Percentiles rank a stretch among this genome's conserved stretches.
Conservation (phyloP, 2,113 vertebrate species). For the Caracal caracal region DNA sequence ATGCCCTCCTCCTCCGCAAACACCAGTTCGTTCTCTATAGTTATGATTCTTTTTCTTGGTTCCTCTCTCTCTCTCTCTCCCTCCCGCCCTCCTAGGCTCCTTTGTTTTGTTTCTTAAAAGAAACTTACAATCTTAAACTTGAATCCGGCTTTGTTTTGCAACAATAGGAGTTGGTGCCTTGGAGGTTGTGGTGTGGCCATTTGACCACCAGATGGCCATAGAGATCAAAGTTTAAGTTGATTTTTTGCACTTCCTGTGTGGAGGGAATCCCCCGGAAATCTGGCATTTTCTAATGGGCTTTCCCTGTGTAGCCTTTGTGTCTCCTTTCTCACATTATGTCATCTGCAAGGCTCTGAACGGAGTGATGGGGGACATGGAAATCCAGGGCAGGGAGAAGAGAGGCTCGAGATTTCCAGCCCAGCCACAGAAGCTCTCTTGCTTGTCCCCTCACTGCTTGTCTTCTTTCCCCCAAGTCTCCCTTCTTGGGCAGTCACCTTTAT, state of each 20-base stretch:
- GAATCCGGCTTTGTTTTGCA: fast-evolving
- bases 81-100: not conserved
- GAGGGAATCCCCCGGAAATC: not conserved
- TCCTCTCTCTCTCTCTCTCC: not conserved
- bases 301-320: fast-evolving
- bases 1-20: not conserved
- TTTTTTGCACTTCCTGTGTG: fast-evolving
- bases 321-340: not conserved
- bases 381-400: too few species aligned
- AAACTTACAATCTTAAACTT: not conserved
- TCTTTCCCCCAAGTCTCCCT: not conserved
- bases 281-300: not conserved
- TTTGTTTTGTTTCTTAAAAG: not conserved
- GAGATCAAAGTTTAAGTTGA: not conserved
- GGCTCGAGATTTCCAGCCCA: not conserved
- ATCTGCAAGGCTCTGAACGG: not conserved
- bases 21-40: not conserved
- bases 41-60: not conserved
- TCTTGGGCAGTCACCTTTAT: not conserved
- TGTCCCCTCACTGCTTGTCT: too few species aligned
- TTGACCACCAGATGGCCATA: not conserved
- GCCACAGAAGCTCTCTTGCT: not conserved
- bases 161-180: fast-evolving
- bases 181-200: not conserved
- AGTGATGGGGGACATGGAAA: not conserved